Base-by-base conservation (phyloP, 1,140 invertebrate genomes). In the Ruditapes philippinarum region DNA sequence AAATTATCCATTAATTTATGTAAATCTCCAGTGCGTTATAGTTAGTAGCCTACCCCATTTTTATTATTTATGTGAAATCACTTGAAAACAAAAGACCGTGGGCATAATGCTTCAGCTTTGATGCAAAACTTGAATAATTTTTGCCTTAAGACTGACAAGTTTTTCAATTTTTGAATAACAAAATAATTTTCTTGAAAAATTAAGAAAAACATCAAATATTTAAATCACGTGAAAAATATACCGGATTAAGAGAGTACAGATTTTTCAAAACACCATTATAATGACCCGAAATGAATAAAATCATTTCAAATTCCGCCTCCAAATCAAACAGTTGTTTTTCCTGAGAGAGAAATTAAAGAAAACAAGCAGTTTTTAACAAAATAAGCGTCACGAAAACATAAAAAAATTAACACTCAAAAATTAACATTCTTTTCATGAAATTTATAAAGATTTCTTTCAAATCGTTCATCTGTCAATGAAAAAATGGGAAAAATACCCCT, bases 1-100 rank as follows among this genome's bases (percentile, higher is more conserved):
- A 81, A 36, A n/a, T 81, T 81, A 65, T 81, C 79, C 79, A 81
- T 80, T 57, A n/a, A n/a, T n/a, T n/a, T n/a, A n/a, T n/a, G 14
- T 4, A 57, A 25, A 25, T 49, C 0, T 38, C 22, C 25, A 51
- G 1, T n/a, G 9, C 60, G 2, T 1, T 49, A 31, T 51, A 78
- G 1, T 79, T 38, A 76, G 40, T 14, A 5, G 12, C 7, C 42
- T 62, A 81, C 31, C 54, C 57, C 79, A 81, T 81, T 81, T 81
- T 42, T 22, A 80, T 4, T n/a, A n/a, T n/a, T n/a, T n/a, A n/a
- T n/a, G n/a, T n/a, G n/a, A n/a, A n/a, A n/a, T n/a, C n/a, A n/a
- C n/a, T n/a, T n/a, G n/a, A n/a, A 57, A 57, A n/a, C n/a, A n/a
- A n/a, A n/a, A n/a, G 12, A 19, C 5, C 4, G 4, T 14, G 7